A percentile compares a stretch with the other conserved stretches of the same genome.
Evolutionary conservation across 1,140 invertebrate genomes (phyloP).

Genomic region (Eubasilissa regina): DNA sequence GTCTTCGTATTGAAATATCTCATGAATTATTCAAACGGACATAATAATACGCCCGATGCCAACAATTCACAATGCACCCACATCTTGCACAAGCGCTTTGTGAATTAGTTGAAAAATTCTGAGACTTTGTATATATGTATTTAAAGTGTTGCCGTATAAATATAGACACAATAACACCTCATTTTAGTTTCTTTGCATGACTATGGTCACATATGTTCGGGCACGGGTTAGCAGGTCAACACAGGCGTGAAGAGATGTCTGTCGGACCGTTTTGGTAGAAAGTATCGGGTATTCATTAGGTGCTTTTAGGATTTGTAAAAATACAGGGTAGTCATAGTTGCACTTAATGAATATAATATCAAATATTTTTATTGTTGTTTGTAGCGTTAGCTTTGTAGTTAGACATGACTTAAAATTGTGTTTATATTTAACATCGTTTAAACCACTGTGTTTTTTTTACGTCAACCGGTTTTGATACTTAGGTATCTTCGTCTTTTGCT

Average conservation of each 20-base stretch:
- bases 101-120: not conserved
- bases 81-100: constrained; percentile 3
- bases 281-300: no score
- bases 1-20: not conserved
- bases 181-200: not conserved
- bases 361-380: no score
- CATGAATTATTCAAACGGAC: constrained; percentile 11
- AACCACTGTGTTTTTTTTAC: no score
- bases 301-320: no score
- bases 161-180: constrained; percentile 22
- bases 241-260: not conserved
- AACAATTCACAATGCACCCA: constrained; percentile 2
- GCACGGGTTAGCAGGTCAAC: not conserved
- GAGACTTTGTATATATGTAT: not conserved
- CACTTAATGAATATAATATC: no score
- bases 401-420: no score
- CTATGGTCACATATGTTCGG: not conserved
- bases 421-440: no score
- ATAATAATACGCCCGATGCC: not conserved
- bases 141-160: constrained; percentile 10
- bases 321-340: no score
- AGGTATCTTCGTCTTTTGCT: no score
- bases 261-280: no score
- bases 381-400: no score
- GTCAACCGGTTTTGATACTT: no score